phyloP scores from a whole-genome alignment of 1,140 invertebrate species.

The Cataglyphis hispanica region DNA sequence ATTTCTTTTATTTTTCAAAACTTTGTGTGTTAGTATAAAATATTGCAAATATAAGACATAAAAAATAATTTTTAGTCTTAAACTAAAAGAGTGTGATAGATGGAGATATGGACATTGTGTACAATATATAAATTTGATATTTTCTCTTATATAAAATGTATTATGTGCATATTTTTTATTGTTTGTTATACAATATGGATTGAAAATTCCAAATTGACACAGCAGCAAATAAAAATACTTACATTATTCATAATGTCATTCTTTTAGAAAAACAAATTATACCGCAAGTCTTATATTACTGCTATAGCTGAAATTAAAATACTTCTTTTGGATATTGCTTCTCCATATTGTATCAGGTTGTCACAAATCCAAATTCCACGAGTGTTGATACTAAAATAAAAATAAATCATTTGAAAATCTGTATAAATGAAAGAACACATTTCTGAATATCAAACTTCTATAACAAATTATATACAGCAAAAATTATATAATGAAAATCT shows the following conservation, averaged over 20 bases:
- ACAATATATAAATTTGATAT: not conserved
- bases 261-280: conserved; percentile 22
- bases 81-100: not conserved
- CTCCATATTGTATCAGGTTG: conserved; percentile 37
- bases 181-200: not conserved
- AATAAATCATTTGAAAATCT: conserved; percentile 13
- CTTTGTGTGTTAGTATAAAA: not conserved
- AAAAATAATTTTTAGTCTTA: conserved; percentile 2
- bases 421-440: not conserved
- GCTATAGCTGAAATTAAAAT: conserved; percentile 15
- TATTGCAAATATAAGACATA: not conserved
- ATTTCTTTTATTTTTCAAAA: conserved; percentile 1
- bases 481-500: not conserved
- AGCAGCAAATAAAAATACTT: conserved; percentile 63
- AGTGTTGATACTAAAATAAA: conserved; percentile 70
- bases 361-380: conserved; percentile 68
- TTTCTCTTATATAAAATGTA: conserved; percentile 42
- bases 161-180: not conserved
- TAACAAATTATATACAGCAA: not conserved
- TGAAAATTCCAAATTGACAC: conserved; percentile 10
- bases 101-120: not conserved
- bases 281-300: conserved; percentile 21
- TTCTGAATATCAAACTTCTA: not conserved
- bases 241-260: conserved; percentile 4
- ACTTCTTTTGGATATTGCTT: conserved; percentile 33